Percentiles rank a stretch among this genome's conserved stretches.
These are phyloP conservation scores for Apodemia zela DNA, from an alignment of 2,888 invertebrate genomes.

Conservation along the genomic window DNA sequence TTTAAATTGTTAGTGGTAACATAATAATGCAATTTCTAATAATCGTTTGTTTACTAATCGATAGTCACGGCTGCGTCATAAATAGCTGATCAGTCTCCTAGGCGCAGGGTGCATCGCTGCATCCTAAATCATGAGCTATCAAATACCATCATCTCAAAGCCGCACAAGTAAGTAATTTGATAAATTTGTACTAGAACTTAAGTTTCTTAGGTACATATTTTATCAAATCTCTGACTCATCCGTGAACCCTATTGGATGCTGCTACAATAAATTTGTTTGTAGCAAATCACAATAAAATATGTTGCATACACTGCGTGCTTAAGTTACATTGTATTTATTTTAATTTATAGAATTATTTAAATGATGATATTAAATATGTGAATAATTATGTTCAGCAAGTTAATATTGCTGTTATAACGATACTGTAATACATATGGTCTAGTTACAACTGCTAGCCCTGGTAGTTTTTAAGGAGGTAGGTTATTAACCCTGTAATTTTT, in stretches of 20 bases:
- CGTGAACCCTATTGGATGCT: neutral
- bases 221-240: slow-evolving; percentile 1
- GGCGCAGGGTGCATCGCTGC: slow-evolving; percentile 82
- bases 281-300: too few relatives aligned
- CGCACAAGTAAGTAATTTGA: slow-evolving; percentile 87
- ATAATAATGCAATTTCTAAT: neutral
- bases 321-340: too few relatives aligned
- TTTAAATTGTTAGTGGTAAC: neutral
- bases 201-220: neutral
- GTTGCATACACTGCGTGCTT: too few relatives aligned
- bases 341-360: too few relatives aligned
- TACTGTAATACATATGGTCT: too few relatives aligned
- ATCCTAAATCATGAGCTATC: slow-evolving; percentile 91
- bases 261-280: slow-evolving; percentile 8
- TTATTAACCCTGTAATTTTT: too few relatives aligned
- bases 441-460: too few relatives aligned
- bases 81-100: slow-evolving; percentile 55
- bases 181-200: slow-evolving; percentile 9
- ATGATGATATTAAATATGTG: too few relatives aligned
- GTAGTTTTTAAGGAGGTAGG: too few relatives aligned
- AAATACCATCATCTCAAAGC: slow-evolving; percentile 89
- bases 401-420: too few relatives aligned
- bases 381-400: too few relatives aligned
- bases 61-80: slow-evolving; percentile 48
- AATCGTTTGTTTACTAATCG: slow-evolving; percentile 39